Evolutionary conservation across 2,888 invertebrate genomes (phyloP).

Genomic region (Hyppa rectilinea): DNA sequence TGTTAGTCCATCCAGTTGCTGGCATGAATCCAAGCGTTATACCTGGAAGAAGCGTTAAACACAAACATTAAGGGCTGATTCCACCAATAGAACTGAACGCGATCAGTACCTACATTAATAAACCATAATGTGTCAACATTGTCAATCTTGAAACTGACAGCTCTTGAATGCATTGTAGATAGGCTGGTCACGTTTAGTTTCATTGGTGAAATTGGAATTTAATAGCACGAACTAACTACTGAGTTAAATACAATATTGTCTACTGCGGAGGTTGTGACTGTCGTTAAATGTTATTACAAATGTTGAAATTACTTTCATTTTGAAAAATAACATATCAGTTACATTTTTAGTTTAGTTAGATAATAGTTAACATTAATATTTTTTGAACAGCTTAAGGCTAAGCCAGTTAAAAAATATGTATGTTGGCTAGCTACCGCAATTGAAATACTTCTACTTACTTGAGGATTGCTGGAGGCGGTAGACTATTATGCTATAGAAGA

Average conservation of each 20-base stretch:
- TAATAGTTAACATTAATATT: background rate
- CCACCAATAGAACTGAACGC: no score
- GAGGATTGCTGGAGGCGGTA: background rate
- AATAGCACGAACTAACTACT: conserved; percentile 46
- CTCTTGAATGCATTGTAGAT: no score
- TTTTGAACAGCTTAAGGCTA: background rate
- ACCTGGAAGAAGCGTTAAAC: conserved; percentile 81
- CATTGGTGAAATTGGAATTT: no score
- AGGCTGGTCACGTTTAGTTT: no score
- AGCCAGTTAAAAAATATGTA: no score
- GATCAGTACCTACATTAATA: no score
- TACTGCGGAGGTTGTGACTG: background rate
- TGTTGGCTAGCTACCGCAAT: background rate
- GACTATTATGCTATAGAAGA: conserved; percentile 4
- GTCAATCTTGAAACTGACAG: no score
- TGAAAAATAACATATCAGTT: background rate
- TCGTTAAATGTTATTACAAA: background rate
- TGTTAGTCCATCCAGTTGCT: conserved; percentile 89
- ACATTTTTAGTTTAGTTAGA: background rate
- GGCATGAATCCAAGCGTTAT: conserved; percentile 91
- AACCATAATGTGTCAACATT: no score
- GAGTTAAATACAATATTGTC: conserved; percentile 30
- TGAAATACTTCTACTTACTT: conserved; percentile 1
- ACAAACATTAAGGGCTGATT: no score
- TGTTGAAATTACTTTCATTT: background rate